These are phyloP conservation scores for Pseudopodoces humilis DNA, from an alignment of 2,113 vertebrate species.

Conservation along the genomic window DNA sequence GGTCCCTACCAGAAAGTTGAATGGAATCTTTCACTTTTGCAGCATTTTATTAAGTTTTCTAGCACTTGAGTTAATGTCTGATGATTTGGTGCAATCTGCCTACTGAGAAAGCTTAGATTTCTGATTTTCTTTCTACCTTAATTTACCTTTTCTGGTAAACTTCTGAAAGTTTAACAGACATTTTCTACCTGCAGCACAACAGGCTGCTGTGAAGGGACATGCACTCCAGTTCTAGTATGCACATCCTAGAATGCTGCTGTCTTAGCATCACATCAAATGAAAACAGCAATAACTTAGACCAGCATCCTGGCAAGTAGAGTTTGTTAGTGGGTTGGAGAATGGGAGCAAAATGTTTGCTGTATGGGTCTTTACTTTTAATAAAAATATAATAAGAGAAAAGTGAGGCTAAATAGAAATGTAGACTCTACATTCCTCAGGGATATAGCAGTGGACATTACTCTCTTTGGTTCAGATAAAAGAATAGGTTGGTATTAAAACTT, in stretches of 20 bases:
- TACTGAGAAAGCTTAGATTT: not conserved
- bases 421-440: not conserved
- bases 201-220: not conserved
- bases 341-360: not conserved
- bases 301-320: not conserved
- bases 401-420: not conserved
- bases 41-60: not conserved
- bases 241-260: not conserved
- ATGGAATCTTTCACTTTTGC: not conserved
- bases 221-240: not conserved
- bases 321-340: not conserved
- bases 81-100: not conserved
- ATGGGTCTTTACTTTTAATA: not conserved
- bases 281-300: not conserved
- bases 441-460: not conserved
- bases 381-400: not conserved
- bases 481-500: slow-evolving; percentile 19
- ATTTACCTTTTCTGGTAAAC: not conserved
- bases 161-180: not conserved
- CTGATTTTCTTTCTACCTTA: not conserved
- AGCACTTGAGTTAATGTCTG: not conserved
- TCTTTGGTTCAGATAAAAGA: not conserved
- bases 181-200: not conserved
- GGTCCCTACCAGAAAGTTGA: not conserved
- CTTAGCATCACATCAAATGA: not conserved